Conservation (phyloP, 2,888 invertebrate species). For the Oscheius sp. region DNA sequence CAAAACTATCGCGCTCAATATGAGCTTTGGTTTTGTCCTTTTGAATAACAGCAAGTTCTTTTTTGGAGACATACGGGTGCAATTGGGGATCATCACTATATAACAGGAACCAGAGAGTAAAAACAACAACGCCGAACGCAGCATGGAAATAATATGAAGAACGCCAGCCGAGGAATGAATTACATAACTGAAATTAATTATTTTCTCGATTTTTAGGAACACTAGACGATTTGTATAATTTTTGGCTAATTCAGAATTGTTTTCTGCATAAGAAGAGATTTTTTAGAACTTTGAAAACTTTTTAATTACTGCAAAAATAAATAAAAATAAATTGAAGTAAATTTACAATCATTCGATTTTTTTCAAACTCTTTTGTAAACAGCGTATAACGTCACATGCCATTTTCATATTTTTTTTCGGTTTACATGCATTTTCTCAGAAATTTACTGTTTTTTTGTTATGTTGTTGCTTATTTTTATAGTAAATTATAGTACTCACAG, state of each 20-base stretch:
- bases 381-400: too few species aligned
- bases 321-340: neutral
- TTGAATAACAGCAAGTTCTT: constrained; percentile 60
- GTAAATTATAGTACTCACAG: constrained; percentile 40
- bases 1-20: constrained; percentile 64
- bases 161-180: constrained; percentile 63
- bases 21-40: constrained; percentile 64
- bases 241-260: too few species aligned
- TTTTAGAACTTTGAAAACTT: neutral
- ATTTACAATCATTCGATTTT: neutral
- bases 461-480: neutral
- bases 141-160: constrained; percentile 66
- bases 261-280: neutral
- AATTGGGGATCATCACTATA: constrained; percentile 61
- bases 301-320: neutral
- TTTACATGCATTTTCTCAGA: too few species aligned
- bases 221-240: neutral
- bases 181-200: constrained; percentile 50
- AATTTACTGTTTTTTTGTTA: too few species aligned
- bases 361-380: too few species aligned
- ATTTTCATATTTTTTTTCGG: too few species aligned
- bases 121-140: constrained; percentile 44
- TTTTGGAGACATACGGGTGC: constrained; percentile 42
- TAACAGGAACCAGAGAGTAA: constrained; percentile 51
- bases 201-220: neutral